Conservation (phyloP, 2,888 invertebrate genomes). For the Escarpia spicata region DNA sequence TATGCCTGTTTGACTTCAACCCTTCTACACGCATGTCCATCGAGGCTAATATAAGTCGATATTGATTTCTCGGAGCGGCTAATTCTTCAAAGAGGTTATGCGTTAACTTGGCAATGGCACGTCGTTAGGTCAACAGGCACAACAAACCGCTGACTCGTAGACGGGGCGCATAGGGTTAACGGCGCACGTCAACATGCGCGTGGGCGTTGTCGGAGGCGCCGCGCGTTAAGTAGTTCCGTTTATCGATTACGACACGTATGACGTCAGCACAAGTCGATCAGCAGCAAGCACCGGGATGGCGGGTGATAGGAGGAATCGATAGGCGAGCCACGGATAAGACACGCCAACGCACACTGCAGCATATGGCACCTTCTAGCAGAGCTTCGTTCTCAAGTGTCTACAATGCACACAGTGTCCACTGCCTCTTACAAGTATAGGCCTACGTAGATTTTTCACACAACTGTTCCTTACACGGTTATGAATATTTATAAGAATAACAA, state of each 20-base stretch:
- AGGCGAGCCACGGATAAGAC: neutral
- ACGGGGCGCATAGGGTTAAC: neutral
- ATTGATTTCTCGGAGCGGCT: constrained; percentile 2
- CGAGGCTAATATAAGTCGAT: neutral
- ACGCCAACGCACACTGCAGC: neutral
- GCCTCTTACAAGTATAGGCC: neutral
- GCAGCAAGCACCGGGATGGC: neutral
- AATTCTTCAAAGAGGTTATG: neutral
- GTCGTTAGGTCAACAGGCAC: neutral
- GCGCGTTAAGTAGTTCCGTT: constrained; percentile 12
- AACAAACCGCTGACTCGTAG: neutral
- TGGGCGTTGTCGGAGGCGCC: neutral
- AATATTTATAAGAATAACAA: too few species aligned
- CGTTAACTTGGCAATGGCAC: neutral
- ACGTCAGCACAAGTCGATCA: neutral
- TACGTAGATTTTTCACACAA: too few species aligned
- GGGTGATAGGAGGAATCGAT: neutral
- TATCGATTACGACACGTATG: constrained; percentile 4
- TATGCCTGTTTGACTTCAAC: neutral
- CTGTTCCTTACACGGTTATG: too few species aligned
- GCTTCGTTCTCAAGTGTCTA: neutral
- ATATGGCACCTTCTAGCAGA: neutral
- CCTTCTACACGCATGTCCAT: neutral
- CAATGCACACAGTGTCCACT: neutral
- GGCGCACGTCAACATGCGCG: neutral